These are phyloP conservation scores for Pomacea maculata DNA, from an alignment of 1,140 invertebrate genomes.

Conservation along the genomic window DNA sequence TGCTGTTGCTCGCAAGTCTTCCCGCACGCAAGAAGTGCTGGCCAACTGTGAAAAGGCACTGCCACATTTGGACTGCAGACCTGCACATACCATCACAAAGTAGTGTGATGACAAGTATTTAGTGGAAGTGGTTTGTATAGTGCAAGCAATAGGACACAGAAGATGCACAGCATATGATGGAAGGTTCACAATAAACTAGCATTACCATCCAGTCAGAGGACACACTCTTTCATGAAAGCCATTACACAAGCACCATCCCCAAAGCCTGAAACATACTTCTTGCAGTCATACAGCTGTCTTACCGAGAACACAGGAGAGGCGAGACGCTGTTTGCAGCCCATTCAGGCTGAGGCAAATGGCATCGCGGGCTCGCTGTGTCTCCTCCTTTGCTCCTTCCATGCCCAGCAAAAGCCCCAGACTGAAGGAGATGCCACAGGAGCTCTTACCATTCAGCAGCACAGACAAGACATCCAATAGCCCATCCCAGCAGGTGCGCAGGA, in stretches of 20 bases:
- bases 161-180: no score
- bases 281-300: slow-evolving; percentile 21
- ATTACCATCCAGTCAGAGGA: no score
- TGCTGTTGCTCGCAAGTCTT: slow-evolving; percentile 40
- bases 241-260: no score
- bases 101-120: background rate
- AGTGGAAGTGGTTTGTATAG: no score
- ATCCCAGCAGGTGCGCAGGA: slow-evolving; percentile 92
- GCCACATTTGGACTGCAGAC: slow-evolving; percentile 84
- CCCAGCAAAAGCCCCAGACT: slow-evolving; percentile 65
- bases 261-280: no score
- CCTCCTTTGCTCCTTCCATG: slow-evolving; percentile 66
- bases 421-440: slow-evolving; percentile 67
- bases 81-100: slow-evolving; percentile 55
- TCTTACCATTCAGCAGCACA: slow-evolving; percentile 74
- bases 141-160: no score
- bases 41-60: slow-evolving; percentile 82
- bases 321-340: slow-evolving; percentile 79
- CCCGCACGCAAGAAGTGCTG: slow-evolving; percentile 70
- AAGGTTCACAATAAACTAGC: no score
- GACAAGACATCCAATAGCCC: slow-evolving; percentile 88
- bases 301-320: slow-evolving; percentile 74
- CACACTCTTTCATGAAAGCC: no score
- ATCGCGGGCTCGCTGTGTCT: slow-evolving; percentile 68
- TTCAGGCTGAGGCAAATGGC: slow-evolving; percentile 87